Conservation (phyloP, 1,140 invertebrate genomes). For the Formica exsecta region DNA sequence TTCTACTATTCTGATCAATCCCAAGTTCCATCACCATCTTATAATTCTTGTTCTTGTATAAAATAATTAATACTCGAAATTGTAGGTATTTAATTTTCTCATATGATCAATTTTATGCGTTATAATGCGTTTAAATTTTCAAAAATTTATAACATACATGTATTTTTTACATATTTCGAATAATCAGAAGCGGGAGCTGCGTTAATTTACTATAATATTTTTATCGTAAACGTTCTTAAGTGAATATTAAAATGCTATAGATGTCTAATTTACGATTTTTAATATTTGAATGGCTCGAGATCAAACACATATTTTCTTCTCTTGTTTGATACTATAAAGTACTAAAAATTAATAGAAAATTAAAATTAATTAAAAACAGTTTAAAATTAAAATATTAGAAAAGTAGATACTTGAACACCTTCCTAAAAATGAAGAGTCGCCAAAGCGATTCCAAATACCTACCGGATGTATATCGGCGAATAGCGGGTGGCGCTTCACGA, state of each 20-base stretch:
- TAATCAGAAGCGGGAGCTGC: neutral
- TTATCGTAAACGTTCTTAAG: neutral
- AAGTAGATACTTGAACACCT: neutral
- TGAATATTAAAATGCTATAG: neutral
- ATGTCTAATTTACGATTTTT: neutral
- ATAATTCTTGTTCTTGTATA: constrained; percentile 4
- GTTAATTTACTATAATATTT: neutral
- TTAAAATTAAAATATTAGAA: neutral
- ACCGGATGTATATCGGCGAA: neutral
- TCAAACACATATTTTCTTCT: neutral
- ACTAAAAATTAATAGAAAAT: neutral
- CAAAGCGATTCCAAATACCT: neutral
- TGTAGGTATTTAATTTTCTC: neutral
- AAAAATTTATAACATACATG: neutral
- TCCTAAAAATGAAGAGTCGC: neutral
- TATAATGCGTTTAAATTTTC: neutral
- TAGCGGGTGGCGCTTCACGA: neutral
- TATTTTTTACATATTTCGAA: neutral
- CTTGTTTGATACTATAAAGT: neutral
- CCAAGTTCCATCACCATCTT: neutral
- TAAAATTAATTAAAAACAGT: neutral
- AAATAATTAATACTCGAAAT: neutral
- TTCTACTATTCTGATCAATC: constrained; percentile 6
- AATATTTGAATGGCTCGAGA: neutral
- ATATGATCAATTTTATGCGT: neutral